These are phyloP conservation scores for Chironomus riparius DNA, from an alignment of 2,888 invertebrate species.

Conservation along the genomic window DNA sequence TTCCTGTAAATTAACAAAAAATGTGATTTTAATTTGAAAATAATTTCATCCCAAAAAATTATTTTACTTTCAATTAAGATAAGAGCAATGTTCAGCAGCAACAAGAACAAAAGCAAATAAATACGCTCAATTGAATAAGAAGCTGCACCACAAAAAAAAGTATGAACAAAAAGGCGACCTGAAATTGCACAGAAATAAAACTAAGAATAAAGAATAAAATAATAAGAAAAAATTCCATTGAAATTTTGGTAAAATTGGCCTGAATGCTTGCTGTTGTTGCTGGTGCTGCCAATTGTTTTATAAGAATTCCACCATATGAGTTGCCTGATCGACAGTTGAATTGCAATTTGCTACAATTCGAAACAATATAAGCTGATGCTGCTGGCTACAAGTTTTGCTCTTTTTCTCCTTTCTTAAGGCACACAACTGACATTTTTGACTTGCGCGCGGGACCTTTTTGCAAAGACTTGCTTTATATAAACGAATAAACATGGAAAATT, in stretches of 20 bases:
- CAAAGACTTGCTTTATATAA: not conserved
- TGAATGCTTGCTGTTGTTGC: not conserved
- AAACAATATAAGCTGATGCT: not conserved
- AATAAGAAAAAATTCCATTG: conserved; percentile 7
- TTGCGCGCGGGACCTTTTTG: not conserved
- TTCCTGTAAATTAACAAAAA: too few relatives aligned
- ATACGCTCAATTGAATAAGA: not conserved
- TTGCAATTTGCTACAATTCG: conserved; percentile 23
- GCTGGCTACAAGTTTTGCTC: not conserved
- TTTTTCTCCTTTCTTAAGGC: not conserved
- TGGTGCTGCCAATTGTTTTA: not conserved
- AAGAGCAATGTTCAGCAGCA: not conserved
- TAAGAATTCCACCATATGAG: not conserved
- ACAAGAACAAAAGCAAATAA: not conserved
- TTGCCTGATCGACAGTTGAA: conserved; percentile 24
- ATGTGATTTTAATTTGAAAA: too few relatives aligned
- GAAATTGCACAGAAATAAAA: not conserved
- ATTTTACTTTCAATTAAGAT: too few relatives aligned
- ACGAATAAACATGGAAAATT: not conserved
- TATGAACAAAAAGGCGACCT: not conserved
- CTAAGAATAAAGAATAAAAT: too few relatives aligned
- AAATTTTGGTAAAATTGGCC: conserved; percentile 15
- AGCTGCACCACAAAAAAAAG: not conserved
- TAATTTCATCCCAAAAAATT: too few relatives aligned
- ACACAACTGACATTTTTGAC: not conserved